A percentile compares a stretch with the other conserved stretches of the same genome.
phyloP scores from a whole-genome alignment of 2,113 vertebrate genomes.

The Entosphenus tridentatus region DNA sequence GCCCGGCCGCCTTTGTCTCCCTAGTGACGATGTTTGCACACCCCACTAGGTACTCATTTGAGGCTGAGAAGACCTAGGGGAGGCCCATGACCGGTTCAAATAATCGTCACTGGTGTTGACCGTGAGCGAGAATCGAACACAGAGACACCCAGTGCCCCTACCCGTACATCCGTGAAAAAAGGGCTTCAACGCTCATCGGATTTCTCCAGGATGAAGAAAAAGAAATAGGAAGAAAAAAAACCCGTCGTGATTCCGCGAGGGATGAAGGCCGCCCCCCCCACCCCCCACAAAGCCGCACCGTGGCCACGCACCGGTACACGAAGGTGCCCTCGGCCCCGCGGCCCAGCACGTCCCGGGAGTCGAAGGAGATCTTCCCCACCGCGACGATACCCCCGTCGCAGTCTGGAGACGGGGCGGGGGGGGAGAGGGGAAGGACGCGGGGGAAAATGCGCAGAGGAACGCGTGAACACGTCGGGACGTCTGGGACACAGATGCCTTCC shows the following conservation, averaged over 20 bases:
- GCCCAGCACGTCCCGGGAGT: conserved; percentile 58
- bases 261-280: background rate
- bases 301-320: conserved; percentile 51
- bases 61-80: too few species aligned
- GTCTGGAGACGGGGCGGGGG: conserved; percentile 20
- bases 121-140: too few species aligned
- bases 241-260: background rate
- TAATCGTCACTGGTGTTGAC: too few species aligned
- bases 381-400: conserved; percentile 35
- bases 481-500: background rate
- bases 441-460: too few species aligned
- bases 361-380: conserved; percentile 75
- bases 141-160: too few species aligned
- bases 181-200: background rate
- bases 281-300: background rate
- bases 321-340: conserved; percentile 93
- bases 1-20: too few species aligned
- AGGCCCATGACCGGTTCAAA: too few species aligned
- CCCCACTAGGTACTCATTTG: too few species aligned
- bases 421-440: conserved; percentile 7
- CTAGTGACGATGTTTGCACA: too few species aligned
- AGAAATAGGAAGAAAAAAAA: background rate
- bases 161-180: too few species aligned
- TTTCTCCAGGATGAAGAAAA: background rate
- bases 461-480: background rate